Conservation (phyloP, 1,140 invertebrate species). For the Theocolax elegans region DNA sequence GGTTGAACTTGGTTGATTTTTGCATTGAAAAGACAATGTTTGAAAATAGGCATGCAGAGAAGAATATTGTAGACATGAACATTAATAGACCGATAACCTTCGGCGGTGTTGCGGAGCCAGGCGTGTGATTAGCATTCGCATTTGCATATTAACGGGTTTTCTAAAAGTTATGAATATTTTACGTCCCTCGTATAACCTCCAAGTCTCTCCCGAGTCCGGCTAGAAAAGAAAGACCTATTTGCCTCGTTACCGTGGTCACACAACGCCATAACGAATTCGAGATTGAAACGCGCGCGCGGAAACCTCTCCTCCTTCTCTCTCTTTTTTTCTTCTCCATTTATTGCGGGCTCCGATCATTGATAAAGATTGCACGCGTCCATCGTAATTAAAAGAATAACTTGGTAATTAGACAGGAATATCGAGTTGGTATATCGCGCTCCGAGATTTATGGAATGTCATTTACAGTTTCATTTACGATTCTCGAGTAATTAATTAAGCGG, state of each 20-base stretch:
- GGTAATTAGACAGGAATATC: conserved; percentile 12
- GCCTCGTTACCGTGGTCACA: conserved; percentile 48
- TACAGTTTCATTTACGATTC: conserved; percentile 1
- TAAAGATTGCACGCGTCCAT: conserved; percentile 44
- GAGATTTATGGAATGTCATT: neutral
- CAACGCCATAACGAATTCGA: conserved; percentile 50
- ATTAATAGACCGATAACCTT: conserved; percentile 62
- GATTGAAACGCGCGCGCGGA: conserved; percentile 43
- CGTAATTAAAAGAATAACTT: conserved; percentile 39
- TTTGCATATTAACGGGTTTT: conserved; percentile 69
- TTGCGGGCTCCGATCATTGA: conserved; percentile 44
- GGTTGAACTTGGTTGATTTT: conserved; percentile 21
- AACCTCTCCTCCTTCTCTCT: no score
- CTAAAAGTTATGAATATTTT: conserved; percentile 69
- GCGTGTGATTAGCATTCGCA: conserved; percentile 64
- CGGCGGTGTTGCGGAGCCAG: conserved; percentile 54
- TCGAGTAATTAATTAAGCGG: conserved; percentile 10
- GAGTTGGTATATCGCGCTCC: neutral
- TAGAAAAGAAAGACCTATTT: conserved; percentile 47
- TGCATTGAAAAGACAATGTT: conserved; percentile 1
- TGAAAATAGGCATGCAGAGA: conserved; percentile 30
- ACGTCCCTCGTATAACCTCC: conserved; percentile 44
- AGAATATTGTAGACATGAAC: conserved; percentile 50
- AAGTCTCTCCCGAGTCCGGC: conserved; percentile 17
- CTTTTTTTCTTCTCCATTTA: conserved; percentile 7